phyloP scores from a whole-genome alignment of 2,113 vertebrate genomes.

The Rutilus rutilus region DNA sequence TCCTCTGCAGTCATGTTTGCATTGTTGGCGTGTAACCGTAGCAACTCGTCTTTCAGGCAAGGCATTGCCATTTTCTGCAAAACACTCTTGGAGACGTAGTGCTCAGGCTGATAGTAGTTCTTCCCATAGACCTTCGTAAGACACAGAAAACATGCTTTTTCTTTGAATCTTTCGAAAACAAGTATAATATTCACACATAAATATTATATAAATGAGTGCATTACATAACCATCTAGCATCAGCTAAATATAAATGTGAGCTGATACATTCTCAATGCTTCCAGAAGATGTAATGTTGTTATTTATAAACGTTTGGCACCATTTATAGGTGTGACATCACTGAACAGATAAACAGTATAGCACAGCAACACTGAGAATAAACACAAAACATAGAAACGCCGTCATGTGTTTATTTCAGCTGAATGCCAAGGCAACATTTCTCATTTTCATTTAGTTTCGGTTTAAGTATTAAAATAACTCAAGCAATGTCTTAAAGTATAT shows the following conservation, averaged over 20 bases:
- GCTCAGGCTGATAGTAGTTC: slow-evolving; percentile 83
- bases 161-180: background rate
- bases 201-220: background rate
- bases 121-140: slow-evolving; percentile 75
- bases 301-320: background rate
- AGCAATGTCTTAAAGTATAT: too few relatives aligned
- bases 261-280: background rate
- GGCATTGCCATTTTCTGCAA: slow-evolving; percentile 83
- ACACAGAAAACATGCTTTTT: background rate
- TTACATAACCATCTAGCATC: background rate
- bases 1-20: slow-evolving; percentile 77
- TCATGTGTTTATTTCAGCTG: background rate
- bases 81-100: slow-evolving; percentile 82
- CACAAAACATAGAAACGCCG: background rate
- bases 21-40: slow-evolving; percentile 78
- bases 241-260: background rate
- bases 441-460: background rate
- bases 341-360: background rate
- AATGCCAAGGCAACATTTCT: background rate
- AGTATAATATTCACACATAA: background rate
- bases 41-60: slow-evolving; percentile 76
- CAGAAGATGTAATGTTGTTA: background rate
- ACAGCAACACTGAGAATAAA: background rate
- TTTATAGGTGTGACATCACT: background rate
- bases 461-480: too few relatives aligned